Conservation (phyloP, 2,113 vertebrate genomes). For the Hemibagrus wyckioides region DNA sequence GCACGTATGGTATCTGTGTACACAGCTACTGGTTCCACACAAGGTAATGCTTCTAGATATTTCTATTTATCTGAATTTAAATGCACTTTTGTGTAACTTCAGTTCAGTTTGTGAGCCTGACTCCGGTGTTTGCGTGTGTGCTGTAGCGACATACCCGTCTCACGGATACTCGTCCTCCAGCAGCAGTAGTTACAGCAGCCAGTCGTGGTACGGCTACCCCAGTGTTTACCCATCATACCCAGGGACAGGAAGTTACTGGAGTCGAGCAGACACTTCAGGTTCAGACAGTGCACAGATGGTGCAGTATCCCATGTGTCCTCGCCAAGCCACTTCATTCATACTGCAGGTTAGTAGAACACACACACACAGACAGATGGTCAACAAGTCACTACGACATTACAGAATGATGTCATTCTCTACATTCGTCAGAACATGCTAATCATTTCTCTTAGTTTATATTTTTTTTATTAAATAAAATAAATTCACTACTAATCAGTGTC, state of each 20-base stretch:
- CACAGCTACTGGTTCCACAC: slow-evolving; percentile 70
- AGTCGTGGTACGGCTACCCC: slow-evolving; percentile 79
- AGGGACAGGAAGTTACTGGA: slow-evolving; percentile 75
- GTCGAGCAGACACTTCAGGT: slow-evolving; percentile 71
- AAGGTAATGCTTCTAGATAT: slow-evolving; percentile 56
- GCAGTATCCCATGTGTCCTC: slow-evolving; percentile 79
- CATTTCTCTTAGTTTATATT: too few relatives aligned
- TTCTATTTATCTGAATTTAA: neutral
- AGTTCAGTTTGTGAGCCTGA: too few relatives aligned
- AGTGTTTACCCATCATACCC: slow-evolving; percentile 75
- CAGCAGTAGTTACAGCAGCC: slow-evolving; percentile 78
- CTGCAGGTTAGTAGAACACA: slow-evolving; percentile 62
- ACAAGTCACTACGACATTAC: neutral
- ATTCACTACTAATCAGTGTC: too few relatives aligned
- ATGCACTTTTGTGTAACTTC: neutral
- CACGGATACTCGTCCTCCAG: slow-evolving; percentile 75
- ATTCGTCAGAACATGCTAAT: neutral
- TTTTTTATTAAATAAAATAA: too few relatives aligned
- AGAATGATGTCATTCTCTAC: neutral
- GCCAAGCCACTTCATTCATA: slow-evolving; percentile 70
- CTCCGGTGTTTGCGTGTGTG: slow-evolving; percentile 16
- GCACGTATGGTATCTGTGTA: slow-evolving; percentile 62
- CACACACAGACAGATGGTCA: neutral
- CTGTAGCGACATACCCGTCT: slow-evolving; percentile 73
- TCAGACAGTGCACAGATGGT: slow-evolving; percentile 62